These are phyloP conservation scores for Noctua fimbriata DNA, from an alignment of 2,888 invertebrate genomes.

Conservation along the genomic window DNA sequence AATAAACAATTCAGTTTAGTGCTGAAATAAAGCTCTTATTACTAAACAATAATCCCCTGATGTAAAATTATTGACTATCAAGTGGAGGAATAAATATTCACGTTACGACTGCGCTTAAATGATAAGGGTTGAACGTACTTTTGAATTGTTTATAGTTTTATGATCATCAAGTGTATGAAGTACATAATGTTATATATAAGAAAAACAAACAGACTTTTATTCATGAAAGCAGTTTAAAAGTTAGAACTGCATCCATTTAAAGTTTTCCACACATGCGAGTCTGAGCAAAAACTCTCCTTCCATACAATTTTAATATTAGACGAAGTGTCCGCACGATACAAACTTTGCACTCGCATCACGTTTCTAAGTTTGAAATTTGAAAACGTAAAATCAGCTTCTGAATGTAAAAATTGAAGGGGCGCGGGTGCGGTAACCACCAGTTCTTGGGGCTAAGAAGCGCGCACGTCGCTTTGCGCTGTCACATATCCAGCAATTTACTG, in stretches of 20 bases:
- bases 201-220: constrained; percentile 16
- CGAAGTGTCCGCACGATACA: constrained; percentile 78
- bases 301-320: constrained; percentile 77
- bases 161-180: not conserved
- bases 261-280: constrained; percentile 51
- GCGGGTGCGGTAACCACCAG: constrained; percentile 73
- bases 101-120: constrained; percentile 72
- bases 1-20: constrained; percentile 78
- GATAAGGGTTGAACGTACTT: constrained; percentile 66
- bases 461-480: constrained; percentile 76
- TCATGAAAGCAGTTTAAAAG: constrained; percentile 23
- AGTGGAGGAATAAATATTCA: constrained; percentile 71
- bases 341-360: constrained; percentile 81
- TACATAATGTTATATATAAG: not conserved
- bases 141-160: constrained; percentile 11
- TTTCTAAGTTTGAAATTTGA: constrained; percentile 83
- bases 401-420: constrained; percentile 82
- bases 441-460: constrained; percentile 60
- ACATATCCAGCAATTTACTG: constrained; percentile 81
- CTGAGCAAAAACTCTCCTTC: constrained; percentile 54
- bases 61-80: constrained; percentile 76
- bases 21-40: constrained; percentile 77
- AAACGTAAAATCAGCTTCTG: constrained; percentile 85
- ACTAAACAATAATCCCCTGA: constrained; percentile 75
- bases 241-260: constrained; percentile 62